These are phyloP conservation scores for Clarias platycephalus DNA, from an alignment of 2,797 vertebrate genomes.

Conservation along the genomic window DNA sequence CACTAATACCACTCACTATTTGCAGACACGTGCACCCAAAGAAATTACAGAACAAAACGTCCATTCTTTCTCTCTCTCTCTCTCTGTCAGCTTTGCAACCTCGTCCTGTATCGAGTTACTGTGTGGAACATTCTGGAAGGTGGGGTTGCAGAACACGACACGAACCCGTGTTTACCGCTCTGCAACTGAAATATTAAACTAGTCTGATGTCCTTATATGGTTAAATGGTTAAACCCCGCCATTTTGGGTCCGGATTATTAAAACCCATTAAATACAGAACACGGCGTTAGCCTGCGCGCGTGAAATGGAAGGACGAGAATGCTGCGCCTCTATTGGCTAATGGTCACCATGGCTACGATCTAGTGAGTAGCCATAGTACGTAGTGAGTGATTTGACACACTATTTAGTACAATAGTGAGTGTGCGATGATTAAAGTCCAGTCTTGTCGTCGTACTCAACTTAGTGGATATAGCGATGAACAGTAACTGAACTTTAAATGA, in stretches of 20 bases:
- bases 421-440: neutral
- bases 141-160: constrained; percentile 1
- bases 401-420: neutral
- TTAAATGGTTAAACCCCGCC: neutral
- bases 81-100: constrained; percentile 11
- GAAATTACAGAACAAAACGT: constrained; percentile 42
- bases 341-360: constrained; percentile 21
- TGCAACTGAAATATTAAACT: neutral
- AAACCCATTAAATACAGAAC: neutral
- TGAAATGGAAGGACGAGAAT: neutral
- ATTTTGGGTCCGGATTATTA: neutral
- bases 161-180: neutral
- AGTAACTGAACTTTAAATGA: neutral
- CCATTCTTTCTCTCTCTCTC: constrained; percentile 11
- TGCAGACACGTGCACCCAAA: constrained; percentile 48
- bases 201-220: neutral
- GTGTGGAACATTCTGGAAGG: constrained; percentile 56
- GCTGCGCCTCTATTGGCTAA: neutral
- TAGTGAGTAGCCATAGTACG: no score
- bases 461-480: neutral
- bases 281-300: neutral
- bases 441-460: neutral
- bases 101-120: constrained; percentile 25
- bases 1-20: constrained; percentile 15
- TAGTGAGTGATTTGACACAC: neutral